Evolutionary conservation across 2,888 invertebrate genomes (phyloP).

Genomic region (Drosophila imparisetae): DNA sequence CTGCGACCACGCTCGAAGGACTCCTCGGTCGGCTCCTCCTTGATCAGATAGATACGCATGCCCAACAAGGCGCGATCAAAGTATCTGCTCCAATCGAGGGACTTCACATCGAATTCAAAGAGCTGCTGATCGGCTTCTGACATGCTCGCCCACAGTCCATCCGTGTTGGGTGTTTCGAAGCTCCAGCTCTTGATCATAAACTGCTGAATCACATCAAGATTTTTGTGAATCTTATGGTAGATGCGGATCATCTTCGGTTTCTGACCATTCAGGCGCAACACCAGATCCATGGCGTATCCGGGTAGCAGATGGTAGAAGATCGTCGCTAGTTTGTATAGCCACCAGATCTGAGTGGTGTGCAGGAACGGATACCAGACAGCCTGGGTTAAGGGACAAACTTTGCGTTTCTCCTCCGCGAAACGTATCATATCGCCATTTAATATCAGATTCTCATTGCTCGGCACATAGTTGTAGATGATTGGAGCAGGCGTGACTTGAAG

Average conservation of each 20-base stretch:
- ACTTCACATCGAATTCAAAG: conserved; percentile 90
- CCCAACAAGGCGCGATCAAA: conserved; percentile 88
- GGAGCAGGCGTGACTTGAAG: conserved; percentile 40
- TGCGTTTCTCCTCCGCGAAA: not conserved
- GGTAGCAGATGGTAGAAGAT: conserved; percentile 88
- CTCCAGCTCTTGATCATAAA: conserved; percentile 90
- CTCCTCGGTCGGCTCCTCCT: conserved; percentile 88
- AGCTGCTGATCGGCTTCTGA: conserved; percentile 85
- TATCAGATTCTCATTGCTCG: conserved; percentile 91
- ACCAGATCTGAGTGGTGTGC: conserved; percentile 84
- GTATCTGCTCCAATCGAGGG: conserved; percentile 88
- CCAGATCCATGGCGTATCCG: conserved; percentile 87
- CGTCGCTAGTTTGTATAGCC: conserved; percentile 84
- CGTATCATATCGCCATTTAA: conserved; percentile 89
- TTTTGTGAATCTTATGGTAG: conserved; percentile 92
- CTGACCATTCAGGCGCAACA: conserved; percentile 60
- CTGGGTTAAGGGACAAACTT: conserved; percentile 86
- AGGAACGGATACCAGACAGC: conserved; percentile 89
- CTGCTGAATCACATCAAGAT: conserved; percentile 89
- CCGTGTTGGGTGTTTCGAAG: conserved; percentile 88
- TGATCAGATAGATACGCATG: conserved; percentile 90
- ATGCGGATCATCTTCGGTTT: conserved; percentile 87
- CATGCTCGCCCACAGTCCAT: conserved; percentile 84
- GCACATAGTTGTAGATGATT: conserved; percentile 91
- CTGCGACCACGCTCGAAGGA: conserved; percentile 88